Percentiles rank a stretch among this genome's conserved stretches.
Evolutionary conservation across 2,797 vertebrate species (phyloP).

Genomic region (Pelodytes ibericus): DNA sequence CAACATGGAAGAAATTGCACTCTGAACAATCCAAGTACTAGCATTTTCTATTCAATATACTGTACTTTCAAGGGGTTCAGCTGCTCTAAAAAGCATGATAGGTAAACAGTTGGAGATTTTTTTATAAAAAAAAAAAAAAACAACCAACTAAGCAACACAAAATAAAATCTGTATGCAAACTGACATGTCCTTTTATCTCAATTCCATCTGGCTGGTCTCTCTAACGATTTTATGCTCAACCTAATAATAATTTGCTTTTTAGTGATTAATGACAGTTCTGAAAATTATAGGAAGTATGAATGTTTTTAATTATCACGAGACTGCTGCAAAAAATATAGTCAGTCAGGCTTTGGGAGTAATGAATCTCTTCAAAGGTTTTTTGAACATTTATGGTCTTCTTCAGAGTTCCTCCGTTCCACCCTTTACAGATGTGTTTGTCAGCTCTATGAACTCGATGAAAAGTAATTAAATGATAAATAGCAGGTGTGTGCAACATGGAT

Average conservation of each 20-base stretch:
- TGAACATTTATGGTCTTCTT: constrained; percentile 43
- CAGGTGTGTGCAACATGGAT: constrained; percentile 7
- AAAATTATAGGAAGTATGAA: constrained; percentile 22
- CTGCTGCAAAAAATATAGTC: constrained; percentile 13
- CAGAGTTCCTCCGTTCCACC: constrained; percentile 8
- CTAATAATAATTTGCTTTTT: background rate
- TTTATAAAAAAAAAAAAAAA: background rate
- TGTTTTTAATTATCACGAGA: constrained; percentile 45
- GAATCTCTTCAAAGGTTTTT: constrained; percentile 42
- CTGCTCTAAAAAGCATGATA: too few species aligned
- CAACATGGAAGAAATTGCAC: too few species aligned
- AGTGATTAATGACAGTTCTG: constrained; percentile 29
- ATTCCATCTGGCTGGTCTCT: background rate
- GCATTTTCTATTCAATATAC: too few species aligned
- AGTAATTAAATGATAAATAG: constrained; percentile 44
- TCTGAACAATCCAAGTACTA: too few species aligned
- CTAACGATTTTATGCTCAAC: constrained; percentile 14
- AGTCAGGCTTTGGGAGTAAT: constrained; percentile 42
- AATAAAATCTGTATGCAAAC: background rate
- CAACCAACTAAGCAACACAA: background rate
- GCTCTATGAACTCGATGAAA: constrained; percentile 1
- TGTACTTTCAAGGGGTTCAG: too few species aligned
- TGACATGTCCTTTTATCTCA: background rate
- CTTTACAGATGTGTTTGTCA: constrained; percentile 44
- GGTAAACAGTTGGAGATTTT: too few species aligned